Evolutionary conservation across 2,113 vertebrate species (phyloP).

Genomic region (Ploceus nigricollis): DNA sequence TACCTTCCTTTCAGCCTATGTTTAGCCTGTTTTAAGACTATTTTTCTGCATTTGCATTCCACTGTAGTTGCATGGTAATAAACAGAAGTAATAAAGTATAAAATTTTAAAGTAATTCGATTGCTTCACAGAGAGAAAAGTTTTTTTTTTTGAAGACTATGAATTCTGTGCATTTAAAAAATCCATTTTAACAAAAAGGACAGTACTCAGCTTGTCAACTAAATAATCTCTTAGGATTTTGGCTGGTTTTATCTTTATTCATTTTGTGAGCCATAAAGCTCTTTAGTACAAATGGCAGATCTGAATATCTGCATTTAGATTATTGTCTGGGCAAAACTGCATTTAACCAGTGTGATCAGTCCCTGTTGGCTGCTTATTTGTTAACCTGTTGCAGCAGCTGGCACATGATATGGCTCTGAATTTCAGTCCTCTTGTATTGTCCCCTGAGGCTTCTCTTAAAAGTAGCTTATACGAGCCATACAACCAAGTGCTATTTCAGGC

Average conservation of each 20-base stretch:
- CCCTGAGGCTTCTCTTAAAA: neutral
- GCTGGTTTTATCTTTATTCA: neutral
- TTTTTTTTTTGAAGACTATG: neutral
- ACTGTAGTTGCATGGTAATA: neutral
- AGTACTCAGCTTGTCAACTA: neutral
- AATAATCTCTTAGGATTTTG: neutral
- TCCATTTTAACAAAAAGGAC: neutral
- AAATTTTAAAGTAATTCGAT: neutral
- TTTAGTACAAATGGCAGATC: neutral
- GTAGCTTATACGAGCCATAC: neutral
- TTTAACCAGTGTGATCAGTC: neutral
- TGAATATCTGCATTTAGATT: neutral
- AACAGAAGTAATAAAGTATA: neutral
- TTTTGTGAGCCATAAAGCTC: neutral
- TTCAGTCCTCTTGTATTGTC: neutral
- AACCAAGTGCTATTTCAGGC: neutral
- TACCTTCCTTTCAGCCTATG: neutral
- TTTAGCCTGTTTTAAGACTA: neutral
- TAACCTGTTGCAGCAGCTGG: accelerated
- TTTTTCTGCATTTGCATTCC: neutral
- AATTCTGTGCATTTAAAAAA: neutral
- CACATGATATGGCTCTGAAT: neutral
- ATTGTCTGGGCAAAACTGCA: neutral
- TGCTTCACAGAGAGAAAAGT: neutral
- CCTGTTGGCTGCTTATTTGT: neutral